Evolutionary conservation across 2,797 vertebrate genomes (phyloP), one percentile per base, ranked within the genome.

Genomic region (Eulemur coronatus): DNA sequence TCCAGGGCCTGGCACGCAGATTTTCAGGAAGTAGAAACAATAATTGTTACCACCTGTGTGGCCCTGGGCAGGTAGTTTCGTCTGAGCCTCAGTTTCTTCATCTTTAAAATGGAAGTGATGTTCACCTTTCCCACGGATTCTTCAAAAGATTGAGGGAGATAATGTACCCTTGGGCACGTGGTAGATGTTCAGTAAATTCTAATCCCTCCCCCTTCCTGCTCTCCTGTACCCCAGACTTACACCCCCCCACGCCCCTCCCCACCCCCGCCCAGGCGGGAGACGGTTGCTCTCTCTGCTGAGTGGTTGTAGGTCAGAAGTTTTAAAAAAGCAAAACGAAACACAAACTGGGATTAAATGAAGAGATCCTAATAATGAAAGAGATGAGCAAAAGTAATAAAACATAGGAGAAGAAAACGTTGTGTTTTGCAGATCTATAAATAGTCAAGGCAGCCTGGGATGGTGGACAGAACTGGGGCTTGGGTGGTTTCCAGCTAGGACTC

Each of bases 321-420:
- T 46, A 80, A 41, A 76, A 78, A 65, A 33, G 65, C 14, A 57
- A 59, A 43, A 15, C 11, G 13, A 46, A 61, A 70, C 65, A 55
- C 15, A 81, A 93, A 78, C 2, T n/a, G 15, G 55, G 28, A 43
- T 87, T 46, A 38, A 78, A 33, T 55, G 13, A 33, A 89, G 76
- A 93, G 46, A 67, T 26, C 22, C 24, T 67, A 85, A 20, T 75
- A 61, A 73, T 30, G 38, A 95, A 89, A 92, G 22, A 73, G 48
- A 63, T 46, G 43, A 78, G 69, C 82, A 65, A 92, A 92, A 75
- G 35, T 69, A 94, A 57, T 57, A 78, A 94, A 84, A 88, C 33
- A 33, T 17, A 5, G 3, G 14, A 95, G 78, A 89, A 95, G 78
- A 86, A 48, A 91, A 75, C 46, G 57, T 10, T 8, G 33, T 43